Conservation (phyloP, 2,113 vertebrate species). For the Xerus inauris region DNA sequence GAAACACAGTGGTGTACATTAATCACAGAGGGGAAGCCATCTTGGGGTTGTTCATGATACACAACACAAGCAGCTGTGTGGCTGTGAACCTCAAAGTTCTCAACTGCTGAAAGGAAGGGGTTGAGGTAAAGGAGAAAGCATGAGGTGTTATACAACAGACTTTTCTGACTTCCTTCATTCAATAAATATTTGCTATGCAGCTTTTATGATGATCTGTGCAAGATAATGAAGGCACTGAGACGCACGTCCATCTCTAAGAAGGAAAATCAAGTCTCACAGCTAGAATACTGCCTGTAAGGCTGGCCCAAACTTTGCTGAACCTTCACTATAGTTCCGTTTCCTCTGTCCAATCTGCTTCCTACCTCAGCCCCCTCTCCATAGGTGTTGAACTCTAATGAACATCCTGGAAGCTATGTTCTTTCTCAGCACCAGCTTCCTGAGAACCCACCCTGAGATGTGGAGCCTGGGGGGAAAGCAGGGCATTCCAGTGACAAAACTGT, state of each 20-base stretch:
- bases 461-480: neutral
- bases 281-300: too few species aligned
- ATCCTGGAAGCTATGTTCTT: neutral
- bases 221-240: neutral
- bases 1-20: neutral
- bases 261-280: neutral
- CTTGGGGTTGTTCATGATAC: neutral
- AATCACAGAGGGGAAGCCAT: neutral
- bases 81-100: neutral
- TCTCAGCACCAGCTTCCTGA: neutral
- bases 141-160: neutral
- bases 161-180: neutral
- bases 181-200: neutral
- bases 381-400: conserved; percentile 1
- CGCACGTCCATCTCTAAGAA: neutral
- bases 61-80: neutral
- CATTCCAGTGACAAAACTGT: neutral
- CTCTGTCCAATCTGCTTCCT: neutral
- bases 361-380: neutral
- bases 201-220: neutral
- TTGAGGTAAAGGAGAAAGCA: neutral
- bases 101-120: neutral
- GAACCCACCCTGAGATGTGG: neutral
- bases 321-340: neutral
- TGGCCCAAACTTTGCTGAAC: neutral